Conservation (phyloP, 2,888 invertebrate species). For the Branchipolynoe longqiensis region DNA sequence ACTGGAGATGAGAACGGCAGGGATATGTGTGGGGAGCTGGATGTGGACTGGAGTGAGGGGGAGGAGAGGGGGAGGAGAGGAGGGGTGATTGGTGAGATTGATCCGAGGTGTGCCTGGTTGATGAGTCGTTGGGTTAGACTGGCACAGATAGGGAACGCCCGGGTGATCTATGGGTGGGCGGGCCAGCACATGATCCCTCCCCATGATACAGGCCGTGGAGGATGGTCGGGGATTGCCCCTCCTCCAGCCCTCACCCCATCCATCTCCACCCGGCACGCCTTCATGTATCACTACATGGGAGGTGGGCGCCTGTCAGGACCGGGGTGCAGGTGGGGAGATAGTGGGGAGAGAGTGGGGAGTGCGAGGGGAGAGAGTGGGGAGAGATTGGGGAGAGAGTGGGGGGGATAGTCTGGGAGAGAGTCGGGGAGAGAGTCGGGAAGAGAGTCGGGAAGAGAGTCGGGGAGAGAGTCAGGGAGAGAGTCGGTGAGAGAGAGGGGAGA, state of each 20-base stretch:
- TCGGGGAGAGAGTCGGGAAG: too few species aligned
- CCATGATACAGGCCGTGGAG: slow-evolving; percentile 19
- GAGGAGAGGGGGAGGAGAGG: not conserved
- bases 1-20: too few species aligned
- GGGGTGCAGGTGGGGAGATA: not conserved
- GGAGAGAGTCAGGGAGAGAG: slow-evolving; percentile 8
- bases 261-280: slow-evolving; percentile 13
- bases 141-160: too few species aligned
- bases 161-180: not conserved
- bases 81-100: not conserved
- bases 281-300: too few species aligned
- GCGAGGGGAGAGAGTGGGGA: not conserved
- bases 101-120: too few species aligned
- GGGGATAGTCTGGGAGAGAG: too few species aligned
- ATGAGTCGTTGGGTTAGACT: too few species aligned
- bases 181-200: not conserved
- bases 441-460: not conserved
- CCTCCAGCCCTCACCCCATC: slow-evolving; percentile 7
- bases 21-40: not conserved
- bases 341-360: not conserved
- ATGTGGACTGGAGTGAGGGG: not conserved
- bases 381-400: not conserved
- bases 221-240: slow-evolving; percentile 7
- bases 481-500: not conserved
- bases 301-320: too few species aligned